These are phyloP conservation scores for Congeria kusceri DNA, from an alignment of 2,888 invertebrate genomes.

Conservation along the genomic window DNA sequence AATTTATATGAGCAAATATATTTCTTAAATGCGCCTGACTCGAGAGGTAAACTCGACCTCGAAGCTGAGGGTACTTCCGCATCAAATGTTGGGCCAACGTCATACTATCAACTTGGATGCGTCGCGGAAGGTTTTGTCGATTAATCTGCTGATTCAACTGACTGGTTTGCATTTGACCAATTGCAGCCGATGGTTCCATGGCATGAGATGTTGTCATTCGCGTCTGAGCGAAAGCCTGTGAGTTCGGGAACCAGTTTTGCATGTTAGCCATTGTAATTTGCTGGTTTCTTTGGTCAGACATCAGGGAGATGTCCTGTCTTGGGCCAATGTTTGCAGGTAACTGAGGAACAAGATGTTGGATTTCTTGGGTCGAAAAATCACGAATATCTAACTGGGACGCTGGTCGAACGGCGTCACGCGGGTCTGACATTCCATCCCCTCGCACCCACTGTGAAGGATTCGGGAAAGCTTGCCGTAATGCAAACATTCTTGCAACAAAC, in stretches of 20 bases:
- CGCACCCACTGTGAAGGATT: constrained; percentile 1
- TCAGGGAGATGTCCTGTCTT: constrained; percentile 8
- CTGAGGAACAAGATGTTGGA: constrained; percentile 3
- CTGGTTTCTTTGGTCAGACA: background rate
- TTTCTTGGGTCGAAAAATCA: background rate
- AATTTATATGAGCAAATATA: constrained; percentile 5
- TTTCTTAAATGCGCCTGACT: constrained; percentile 28
- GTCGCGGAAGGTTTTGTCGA: constrained; percentile 27
- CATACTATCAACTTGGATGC: constrained; percentile 50
- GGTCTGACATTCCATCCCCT: constrained; percentile 19
- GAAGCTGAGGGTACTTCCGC: constrained; percentile 42
- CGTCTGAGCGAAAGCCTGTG: background rate
- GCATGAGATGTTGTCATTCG: background rate
- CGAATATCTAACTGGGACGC: background rate
- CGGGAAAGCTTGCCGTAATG: constrained; percentile 3
- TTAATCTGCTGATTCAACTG: background rate
- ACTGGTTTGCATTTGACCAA: background rate
- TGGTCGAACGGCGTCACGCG: constrained; percentile 1
- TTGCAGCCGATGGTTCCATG: background rate
- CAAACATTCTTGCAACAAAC: constrained; percentile 6
- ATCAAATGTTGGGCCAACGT: constrained; percentile 43
- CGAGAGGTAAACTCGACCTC: constrained; percentile 52
- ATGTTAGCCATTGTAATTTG: background rate
- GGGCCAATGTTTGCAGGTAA: background rate
- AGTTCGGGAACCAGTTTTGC: constrained; percentile 30